Conservation (phyloP, 2,113 vertebrate genomes). For the Scophthalmus maximus region DNA sequence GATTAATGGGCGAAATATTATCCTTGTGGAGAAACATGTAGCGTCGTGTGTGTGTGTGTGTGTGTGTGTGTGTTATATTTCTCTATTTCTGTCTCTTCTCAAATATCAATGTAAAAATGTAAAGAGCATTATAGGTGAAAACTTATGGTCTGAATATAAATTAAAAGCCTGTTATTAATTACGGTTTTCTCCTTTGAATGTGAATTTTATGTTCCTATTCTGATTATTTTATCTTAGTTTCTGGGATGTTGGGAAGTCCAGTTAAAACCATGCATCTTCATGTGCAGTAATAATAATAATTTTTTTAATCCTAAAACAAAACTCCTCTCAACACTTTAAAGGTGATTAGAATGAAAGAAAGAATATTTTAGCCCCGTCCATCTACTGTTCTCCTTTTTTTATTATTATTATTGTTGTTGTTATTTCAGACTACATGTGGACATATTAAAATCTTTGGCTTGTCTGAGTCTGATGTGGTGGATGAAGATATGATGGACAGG, state of each 20-base stretch:
- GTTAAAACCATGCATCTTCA: no score
- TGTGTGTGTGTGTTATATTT: no score
- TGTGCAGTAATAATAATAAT: no score
- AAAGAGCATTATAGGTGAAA: background rate
- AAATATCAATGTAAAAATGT: slow-evolving; percentile 8
- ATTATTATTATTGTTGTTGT: slow-evolving; percentile 69
- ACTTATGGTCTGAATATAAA: background rate
- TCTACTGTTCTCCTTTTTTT: slow-evolving; percentile 85
- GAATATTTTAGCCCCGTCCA: slow-evolving; percentile 29
- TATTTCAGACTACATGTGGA: slow-evolving; percentile 99
- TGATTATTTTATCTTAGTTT: background rate
- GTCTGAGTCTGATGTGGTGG: slow-evolving; percentile 88
- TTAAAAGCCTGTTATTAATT: background rate
- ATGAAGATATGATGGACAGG: slow-evolving; percentile 65
- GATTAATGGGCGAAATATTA: slow-evolving; percentile 50
- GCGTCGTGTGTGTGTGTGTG: background rate
- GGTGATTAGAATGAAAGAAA: slow-evolving; percentile 16
- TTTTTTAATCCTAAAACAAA: background rate
- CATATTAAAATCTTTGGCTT: slow-evolving; percentile 99
- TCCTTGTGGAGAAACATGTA: slow-evolving; percentile 22
- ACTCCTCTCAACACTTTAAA: background rate
- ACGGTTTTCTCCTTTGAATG: background rate
- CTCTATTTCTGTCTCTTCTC: slow-evolving; percentile 8
- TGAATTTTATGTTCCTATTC: background rate
- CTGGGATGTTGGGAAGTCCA: no score